Evolutionary conservation across 2,113 vertebrate species (phyloP).

Genomic region (Ictalurus punctatus): DNA sequence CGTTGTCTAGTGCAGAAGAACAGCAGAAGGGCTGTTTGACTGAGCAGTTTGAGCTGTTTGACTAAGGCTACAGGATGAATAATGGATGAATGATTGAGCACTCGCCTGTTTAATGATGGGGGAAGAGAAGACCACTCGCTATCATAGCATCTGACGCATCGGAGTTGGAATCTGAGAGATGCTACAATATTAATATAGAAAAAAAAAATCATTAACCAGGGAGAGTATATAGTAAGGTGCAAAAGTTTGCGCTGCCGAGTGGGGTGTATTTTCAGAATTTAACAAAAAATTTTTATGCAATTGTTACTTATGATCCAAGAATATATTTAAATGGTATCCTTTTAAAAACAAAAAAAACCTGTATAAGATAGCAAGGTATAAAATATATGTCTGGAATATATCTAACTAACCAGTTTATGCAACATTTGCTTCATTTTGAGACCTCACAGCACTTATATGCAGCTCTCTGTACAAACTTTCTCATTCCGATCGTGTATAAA

Average conservation of each 20-base stretch:
- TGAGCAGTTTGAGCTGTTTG: not conserved
- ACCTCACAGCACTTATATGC: not conserved
- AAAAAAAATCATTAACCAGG: not conserved
- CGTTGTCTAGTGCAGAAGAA: constrained; percentile 46
- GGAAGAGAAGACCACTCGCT: not conserved
- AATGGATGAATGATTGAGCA: constrained; percentile 46
- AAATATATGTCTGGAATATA: not conserved
- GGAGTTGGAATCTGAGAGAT: not conserved
- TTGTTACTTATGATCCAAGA: not conserved
- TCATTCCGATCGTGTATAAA: not conserved
- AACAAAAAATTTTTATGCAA: not conserved
- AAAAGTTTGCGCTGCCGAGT: not conserved
- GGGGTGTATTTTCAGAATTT: not conserved
- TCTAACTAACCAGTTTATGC: not conserved
- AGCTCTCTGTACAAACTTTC: not conserved
- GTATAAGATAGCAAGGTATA: not conserved
- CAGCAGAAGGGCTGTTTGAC: constrained; percentile 21
- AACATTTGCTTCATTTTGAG: not conserved
- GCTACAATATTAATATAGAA: not conserved
- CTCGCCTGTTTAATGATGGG: constrained; percentile 21
- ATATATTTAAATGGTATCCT: not conserved
- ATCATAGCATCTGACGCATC: not conserved
- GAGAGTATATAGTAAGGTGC: not conserved
- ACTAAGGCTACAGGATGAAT: constrained; percentile 46
- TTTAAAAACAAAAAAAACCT: not conserved